Conservation (phyloP, 2,888 invertebrate genomes). For the Incurvaria masculella region DNA sequence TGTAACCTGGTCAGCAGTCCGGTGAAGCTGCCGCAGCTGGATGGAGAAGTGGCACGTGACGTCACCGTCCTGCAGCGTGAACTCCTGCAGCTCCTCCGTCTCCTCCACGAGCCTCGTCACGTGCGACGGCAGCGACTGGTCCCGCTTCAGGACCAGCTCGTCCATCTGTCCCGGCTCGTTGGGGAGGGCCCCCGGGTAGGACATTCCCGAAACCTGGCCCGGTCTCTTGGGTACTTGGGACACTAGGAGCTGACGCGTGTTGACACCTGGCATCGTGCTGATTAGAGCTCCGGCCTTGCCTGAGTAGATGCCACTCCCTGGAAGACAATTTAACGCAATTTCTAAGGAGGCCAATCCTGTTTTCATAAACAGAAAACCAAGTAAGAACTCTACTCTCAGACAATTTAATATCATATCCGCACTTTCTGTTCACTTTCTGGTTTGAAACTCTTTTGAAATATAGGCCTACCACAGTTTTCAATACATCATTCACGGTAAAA, state of each 20-base stretch:
- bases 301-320: conserved; percentile 74
- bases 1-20: neutral
- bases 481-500: too few relatives aligned
- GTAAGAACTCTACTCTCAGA: too few relatives aligned
- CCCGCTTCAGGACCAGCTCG: conserved; percentile 33
- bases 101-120: conserved; percentile 22
- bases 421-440: too few relatives aligned
- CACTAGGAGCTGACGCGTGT: conserved; percentile 38
- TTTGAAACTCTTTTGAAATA: too few relatives aligned
- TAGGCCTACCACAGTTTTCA: too few relatives aligned
- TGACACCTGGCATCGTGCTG: conserved; percentile 42
- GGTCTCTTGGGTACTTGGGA: conserved; percentile 47
- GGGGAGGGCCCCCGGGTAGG: conserved; percentile 33
- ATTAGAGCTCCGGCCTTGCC: conserved; percentile 48
- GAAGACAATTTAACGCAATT: too few relatives aligned
- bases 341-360: too few relatives aligned
- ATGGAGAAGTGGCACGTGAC: conserved; percentile 34
- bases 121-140: conserved; percentile 35
- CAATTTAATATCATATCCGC: too few relatives aligned
- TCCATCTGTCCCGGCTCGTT: conserved; percentile 26
- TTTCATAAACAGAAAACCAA: too few relatives aligned
- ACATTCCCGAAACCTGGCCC: conserved; percentile 33
- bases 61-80: conserved; percentile 34
- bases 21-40: neutral
- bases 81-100: conserved; percentile 25